Base-by-base conservation (phyloP, 2,888 invertebrate species). In the Melipona bicolor region DNA sequence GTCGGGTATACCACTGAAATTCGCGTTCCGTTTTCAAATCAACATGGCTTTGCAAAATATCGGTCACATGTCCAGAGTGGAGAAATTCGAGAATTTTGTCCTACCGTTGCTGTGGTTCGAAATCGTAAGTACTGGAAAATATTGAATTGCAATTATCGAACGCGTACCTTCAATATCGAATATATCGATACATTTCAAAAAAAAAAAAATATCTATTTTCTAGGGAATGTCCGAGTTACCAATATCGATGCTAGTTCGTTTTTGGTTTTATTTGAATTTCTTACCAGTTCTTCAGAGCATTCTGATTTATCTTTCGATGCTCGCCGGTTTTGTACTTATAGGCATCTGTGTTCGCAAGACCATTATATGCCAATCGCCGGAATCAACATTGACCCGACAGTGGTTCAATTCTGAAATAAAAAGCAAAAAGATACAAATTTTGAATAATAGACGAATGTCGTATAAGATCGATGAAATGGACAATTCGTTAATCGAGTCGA, bases 21-120 rank as follows among this genome's bases (percentile, higher is more conserved):
- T 98, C 21, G 97, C 97, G 79, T 96, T 97, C 19, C 97, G 97
- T 91, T 97, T 98, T 92, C 98, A 98, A 95, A 98, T 98, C 92
- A 98, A 98, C 94, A 96, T 98, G 97, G 97, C 97, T 0, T 95
- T 98, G 52, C 96, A 96, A 43, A 96, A 97, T 92, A 95, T 98
- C 70, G 95, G 95, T 3, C 93, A 94, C 9, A 97, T 98, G 90
- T 96, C 96, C 2, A 96, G 97, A 90, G 96, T 96, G 0, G 96
- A 96, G 3, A 95, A 95, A 77, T 98, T 98, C 92, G 95, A 96
- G 74, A 95, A 97, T 88, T 95, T 97, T 93, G 96, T 97, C 19
- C 95, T 98, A 5, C 98, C 98, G 0, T 95, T 98, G 92, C 95
- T 98, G 5, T 98, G 98, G 98, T 98, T 98, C 88, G 98, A 98